phyloP scores from a whole-genome alignment of 2,888 invertebrate species.

The Papilio protenor region DNA sequence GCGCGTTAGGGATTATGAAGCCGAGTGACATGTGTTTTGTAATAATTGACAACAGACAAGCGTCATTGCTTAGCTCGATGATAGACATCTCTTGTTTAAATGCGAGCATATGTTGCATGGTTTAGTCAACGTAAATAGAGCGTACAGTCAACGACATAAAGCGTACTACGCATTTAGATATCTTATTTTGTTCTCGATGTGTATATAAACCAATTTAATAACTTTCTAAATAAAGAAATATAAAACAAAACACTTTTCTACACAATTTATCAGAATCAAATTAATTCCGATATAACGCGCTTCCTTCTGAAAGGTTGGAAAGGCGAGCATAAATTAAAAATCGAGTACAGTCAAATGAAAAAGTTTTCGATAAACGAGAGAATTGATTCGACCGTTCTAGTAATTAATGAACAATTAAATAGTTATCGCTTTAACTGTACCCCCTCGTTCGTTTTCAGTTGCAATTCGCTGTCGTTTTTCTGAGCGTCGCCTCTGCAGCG shows the following conservation, averaged over 20 bases:
- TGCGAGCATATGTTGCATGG: slow-evolving; percentile 1
- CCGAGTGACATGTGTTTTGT: slow-evolving; percentile 22
- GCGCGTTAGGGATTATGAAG: slow-evolving; percentile 20
- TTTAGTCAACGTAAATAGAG: slow-evolving; percentile 32
- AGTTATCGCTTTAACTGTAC: slow-evolving; percentile 42
- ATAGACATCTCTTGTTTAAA: slow-evolving; percentile 22
- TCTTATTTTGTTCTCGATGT: not conserved
- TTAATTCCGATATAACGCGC: slow-evolving; percentile 30
- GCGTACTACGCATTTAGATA: not conserved
- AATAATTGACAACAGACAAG: slow-evolving; percentile 19
- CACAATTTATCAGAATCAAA: not conserved
- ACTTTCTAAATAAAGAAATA: not conserved
- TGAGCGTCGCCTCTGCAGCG: slow-evolving; percentile 45
- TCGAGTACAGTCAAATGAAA: slow-evolving; percentile 56
- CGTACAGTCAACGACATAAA: slow-evolving; percentile 38
- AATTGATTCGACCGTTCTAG: slow-evolving; percentile 39
- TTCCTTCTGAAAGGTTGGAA: slow-evolving; percentile 47
- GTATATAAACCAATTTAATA: not conserved
- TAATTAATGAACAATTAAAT: slow-evolving; percentile 44
- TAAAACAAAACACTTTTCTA: not conserved
- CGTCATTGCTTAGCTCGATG: slow-evolving; percentile 21
- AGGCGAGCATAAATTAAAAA: slow-evolving; percentile 52
- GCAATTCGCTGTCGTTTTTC: slow-evolving; percentile 27
- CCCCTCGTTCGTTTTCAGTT: slow-evolving; percentile 35
- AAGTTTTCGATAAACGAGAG: slow-evolving; percentile 50